These are phyloP conservation scores for Macrophya annulata DNA, from an alignment of 2,888 invertebrate species.

Conservation along the genomic window DNA sequence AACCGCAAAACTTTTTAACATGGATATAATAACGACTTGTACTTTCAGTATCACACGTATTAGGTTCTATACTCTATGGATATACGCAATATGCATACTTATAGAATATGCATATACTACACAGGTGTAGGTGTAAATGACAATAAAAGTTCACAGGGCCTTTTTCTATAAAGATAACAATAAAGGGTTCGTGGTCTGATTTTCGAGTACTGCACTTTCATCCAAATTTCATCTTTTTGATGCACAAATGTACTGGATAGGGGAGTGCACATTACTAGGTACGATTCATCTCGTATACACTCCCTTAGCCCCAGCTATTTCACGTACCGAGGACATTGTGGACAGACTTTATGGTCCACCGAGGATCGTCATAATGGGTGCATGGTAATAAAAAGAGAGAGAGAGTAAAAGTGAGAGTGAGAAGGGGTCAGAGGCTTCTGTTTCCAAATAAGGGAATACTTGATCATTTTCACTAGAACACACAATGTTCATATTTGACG, in stretches of 20 bases:
- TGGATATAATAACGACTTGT: not conserved
- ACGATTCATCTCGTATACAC: conserved; percentile 1
- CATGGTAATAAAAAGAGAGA: not conserved
- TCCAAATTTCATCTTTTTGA: conserved; percentile 50
- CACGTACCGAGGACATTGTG: not conserved
- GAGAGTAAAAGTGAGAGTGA: no score
- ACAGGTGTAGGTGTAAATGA: not conserved
- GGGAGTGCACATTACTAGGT: conserved; percentile 7
- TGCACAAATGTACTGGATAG: conserved; percentile 9
- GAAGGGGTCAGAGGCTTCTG: no score
- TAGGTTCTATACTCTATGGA: not conserved
- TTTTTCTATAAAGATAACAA: not conserved
- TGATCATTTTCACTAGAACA: no score
- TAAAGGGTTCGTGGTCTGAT: conserved; percentile 23
- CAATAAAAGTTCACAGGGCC: not conserved
- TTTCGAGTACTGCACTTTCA: conserved; percentile 38
- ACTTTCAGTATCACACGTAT: not conserved
- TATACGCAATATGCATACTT: not conserved
- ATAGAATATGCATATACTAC: no score
- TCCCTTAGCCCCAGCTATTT: not conserved
- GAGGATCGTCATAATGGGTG: not conserved
- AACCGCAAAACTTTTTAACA: not conserved
- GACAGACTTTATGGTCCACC: not conserved
- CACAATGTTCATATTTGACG: no score
- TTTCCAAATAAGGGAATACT: no score